These are phyloP conservation scores for Tragelaphus scriptus DNA, from an alignment of 2,113 vertebrate genomes.

Conservation along the genomic window DNA sequence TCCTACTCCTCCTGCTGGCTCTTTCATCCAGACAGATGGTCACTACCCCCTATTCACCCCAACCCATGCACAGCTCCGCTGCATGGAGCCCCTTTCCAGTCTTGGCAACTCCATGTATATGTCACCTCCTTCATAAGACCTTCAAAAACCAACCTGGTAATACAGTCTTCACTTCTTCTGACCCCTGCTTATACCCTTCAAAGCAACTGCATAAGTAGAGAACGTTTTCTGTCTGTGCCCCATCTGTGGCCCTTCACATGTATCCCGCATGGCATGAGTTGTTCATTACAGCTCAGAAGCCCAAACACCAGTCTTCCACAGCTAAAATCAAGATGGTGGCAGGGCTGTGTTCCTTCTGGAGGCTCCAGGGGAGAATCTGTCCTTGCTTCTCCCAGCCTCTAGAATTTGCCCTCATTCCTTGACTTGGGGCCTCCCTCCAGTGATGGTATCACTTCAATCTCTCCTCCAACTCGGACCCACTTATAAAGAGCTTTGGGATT, in stretches of 20 bases:
- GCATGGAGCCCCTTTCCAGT: not conserved
- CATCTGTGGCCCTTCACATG: not conserved
- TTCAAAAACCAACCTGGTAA: not conserved
- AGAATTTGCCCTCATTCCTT: not conserved
- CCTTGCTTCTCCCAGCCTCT: not conserved
- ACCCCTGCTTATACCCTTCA: not conserved
- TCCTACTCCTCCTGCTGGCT: not conserved
- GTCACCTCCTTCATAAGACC: not conserved
- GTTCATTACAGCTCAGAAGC: not conserved
- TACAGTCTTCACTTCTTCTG: not conserved
- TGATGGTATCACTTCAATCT: not conserved
- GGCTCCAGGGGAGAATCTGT: not conserved
- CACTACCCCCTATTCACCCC: not conserved
- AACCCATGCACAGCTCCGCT: not conserved
- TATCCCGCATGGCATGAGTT: not conserved
- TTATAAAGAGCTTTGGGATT: not conserved
- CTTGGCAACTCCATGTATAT: not conserved
- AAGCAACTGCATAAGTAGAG: not conserved
- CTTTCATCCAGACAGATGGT: not conserved
- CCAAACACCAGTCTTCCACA: not conserved
- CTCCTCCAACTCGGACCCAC: not conserved
- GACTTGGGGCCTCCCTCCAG: not conserved
- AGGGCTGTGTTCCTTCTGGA: not conserved
- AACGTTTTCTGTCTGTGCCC: not conserved
- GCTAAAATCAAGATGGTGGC: too few relatives aligned